Percentiles rank a stretch among this genome's conserved stretches.
Evolutionary conservation across 2,888 invertebrate genomes (phyloP).

Genomic region (Idaea aversata): DNA sequence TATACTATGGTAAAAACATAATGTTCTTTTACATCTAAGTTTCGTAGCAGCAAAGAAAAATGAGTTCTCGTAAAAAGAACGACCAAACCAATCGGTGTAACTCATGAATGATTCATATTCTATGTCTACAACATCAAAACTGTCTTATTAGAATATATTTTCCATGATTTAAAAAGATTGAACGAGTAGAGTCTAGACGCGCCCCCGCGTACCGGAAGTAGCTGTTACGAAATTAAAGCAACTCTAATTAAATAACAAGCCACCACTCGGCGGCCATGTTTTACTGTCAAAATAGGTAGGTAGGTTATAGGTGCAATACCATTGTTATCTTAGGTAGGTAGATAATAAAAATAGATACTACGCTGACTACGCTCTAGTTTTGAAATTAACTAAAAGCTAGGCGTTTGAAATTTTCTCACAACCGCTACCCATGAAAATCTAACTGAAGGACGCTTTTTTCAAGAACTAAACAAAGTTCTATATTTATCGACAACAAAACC

Average conservation of each 20-base stretch:
- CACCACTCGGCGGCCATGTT: conserved; percentile 51
- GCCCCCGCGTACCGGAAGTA: conserved; percentile 57
- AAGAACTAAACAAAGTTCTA: conserved; percentile 54
- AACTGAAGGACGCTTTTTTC: background rate
- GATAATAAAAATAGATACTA: no score
- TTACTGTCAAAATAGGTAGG: conserved; percentile 57
- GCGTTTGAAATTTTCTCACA: background rate
- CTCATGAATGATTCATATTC: background rate
- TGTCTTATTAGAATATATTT: background rate
- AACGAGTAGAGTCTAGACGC: conserved; percentile 32
- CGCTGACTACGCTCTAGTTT: no score
- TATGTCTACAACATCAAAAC: background rate
- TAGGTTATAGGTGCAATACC: conserved; percentile 9
- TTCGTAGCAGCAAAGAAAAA: background rate
- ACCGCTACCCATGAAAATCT: background rate
- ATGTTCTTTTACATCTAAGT: background rate
- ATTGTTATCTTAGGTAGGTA: no score
- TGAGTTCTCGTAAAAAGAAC: background rate
- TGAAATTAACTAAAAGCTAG: no score
- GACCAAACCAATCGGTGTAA: background rate
- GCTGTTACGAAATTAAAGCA: conserved; percentile 74
- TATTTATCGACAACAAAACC: conserved; percentile 71
- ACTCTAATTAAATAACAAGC: conserved; percentile 74
- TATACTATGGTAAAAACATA: background rate
- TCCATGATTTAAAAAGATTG: background rate